Conservation (phyloP, 2,797 vertebrate genomes). For the Eulemur mongoz region DNA sequence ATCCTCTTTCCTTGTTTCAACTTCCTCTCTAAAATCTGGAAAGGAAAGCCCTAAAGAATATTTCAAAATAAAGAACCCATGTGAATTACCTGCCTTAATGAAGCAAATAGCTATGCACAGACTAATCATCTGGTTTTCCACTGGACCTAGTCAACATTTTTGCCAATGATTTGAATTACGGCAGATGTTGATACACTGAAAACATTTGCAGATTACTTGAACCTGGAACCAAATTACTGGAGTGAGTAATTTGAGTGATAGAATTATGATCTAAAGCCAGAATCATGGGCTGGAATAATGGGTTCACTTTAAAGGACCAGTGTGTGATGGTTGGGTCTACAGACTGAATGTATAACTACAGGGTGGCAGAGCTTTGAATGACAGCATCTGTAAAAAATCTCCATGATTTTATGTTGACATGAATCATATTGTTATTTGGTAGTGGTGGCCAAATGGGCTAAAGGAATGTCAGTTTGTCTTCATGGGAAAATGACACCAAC, state of each 20-base stretch:
- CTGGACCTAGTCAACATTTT: slow-evolving; percentile 4
- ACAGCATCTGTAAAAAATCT: slow-evolving; percentile 27
- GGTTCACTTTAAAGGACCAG: not conserved
- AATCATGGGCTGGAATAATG: slow-evolving; percentile 23
- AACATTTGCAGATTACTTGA: not conserved
- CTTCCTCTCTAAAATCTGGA: slow-evolving; percentile 4
- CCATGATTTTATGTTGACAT: not conserved
- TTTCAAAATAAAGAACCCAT: not conserved
- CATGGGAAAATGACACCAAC: not conserved
- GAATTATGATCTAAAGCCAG: slow-evolving; percentile 37
- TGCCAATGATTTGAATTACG: slow-evolving; percentile 33
- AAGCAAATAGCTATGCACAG: not conserved
- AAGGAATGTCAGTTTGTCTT: slow-evolving; percentile 1
- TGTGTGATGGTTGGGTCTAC: slow-evolving; percentile 1
- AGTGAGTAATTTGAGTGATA: slow-evolving; percentile 16
- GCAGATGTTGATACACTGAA: slow-evolving; percentile 8
- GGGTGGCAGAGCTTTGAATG: slow-evolving; percentile 9
- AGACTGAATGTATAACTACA: not conserved
- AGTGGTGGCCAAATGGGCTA: not conserved
- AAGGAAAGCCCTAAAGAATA: slow-evolving; percentile 13
- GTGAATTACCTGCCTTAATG: not conserved
- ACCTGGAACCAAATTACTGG: not conserved
- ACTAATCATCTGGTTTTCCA: not conserved
- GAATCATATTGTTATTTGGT: not conserved
- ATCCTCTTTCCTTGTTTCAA: slow-evolving; percentile 25